Conservation (phyloP, 1,140 invertebrate genomes). For the Aphaenogaster ashmeadi region DNA sequence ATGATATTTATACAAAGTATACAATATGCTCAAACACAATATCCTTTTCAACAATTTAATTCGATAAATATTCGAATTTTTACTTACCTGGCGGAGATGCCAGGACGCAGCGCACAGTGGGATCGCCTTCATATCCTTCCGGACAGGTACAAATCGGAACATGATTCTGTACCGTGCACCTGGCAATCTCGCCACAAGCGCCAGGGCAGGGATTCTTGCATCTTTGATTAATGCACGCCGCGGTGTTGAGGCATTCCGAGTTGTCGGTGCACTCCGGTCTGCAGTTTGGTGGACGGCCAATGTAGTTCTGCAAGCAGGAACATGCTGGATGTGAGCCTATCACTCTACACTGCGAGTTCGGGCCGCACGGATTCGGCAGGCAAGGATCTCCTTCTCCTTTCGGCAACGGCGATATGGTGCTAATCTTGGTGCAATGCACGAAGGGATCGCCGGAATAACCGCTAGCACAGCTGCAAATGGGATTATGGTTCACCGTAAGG, state of each 20-base stretch:
- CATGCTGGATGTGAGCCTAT: slow-evolving; percentile 91
- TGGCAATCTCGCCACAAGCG: slow-evolving; percentile 92
- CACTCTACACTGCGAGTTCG: slow-evolving; percentile 92
- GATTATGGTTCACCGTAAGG: slow-evolving; percentile 94
- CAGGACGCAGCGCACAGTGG: slow-evolving; percentile 89
- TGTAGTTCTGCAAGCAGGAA: slow-evolving; percentile 91
- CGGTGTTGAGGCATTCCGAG: slow-evolving; percentile 91
- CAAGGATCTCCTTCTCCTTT: slow-evolving; percentile 89
- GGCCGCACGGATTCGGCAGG: slow-evolving; percentile 92
- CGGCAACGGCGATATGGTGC: slow-evolving; percentile 81
- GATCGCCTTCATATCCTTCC: slow-evolving; percentile 93
- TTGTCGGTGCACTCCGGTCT: slow-evolving; percentile 92
- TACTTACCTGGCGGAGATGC: slow-evolving; percentile 85
- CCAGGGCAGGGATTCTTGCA: slow-evolving; percentile 94
- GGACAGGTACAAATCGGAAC: slow-evolving; percentile 91
- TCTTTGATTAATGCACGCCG: slow-evolving; percentile 92
- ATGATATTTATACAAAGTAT: background rate
- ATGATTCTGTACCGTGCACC: slow-evolving; percentile 93
- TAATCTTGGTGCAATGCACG: slow-evolving; percentile 89
- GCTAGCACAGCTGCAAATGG: slow-evolving; percentile 92
- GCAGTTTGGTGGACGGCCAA: slow-evolving; percentile 93
- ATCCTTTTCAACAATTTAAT: background rate
- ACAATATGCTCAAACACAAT: background rate
- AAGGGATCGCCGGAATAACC: slow-evolving; percentile 94
- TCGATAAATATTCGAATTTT: background rate